Percentiles rank a stretch among this genome's conserved stretches.
Evolutionary conservation across 2,888 invertebrate species (phyloP).

Genomic region (Polietes domitor): DNA sequence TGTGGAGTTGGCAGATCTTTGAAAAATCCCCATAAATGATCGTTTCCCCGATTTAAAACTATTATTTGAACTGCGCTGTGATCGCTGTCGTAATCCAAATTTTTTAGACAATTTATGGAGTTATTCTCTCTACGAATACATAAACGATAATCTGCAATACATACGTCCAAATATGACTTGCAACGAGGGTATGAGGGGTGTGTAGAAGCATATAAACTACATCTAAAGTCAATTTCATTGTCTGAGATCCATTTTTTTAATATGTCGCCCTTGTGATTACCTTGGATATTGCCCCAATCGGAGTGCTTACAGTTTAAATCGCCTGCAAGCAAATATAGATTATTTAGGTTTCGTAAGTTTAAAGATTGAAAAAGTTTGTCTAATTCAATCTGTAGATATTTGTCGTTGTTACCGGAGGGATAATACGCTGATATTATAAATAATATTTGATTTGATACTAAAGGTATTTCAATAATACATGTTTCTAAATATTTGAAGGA

Average conservation of each 20-base stretch:
- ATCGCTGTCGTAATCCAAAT: neutral
- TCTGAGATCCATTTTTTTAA: neutral
- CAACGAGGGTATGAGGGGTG: neutral
- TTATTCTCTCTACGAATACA: neutral
- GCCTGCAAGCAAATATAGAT: too few relatives aligned
- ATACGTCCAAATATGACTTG: neutral
- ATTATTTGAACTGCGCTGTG: too few relatives aligned
- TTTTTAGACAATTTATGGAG: constrained; percentile 11
- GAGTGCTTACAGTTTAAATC: too few relatives aligned
- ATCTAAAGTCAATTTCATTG: neutral
- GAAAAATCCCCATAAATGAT: too few relatives aligned
- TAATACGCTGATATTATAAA: neutral
- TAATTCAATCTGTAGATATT: neutral
- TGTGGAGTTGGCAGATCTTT: too few relatives aligned
- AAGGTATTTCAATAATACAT: neutral
- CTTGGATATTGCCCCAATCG: too few relatives aligned
- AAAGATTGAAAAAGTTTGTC: neutral
- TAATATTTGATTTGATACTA: neutral
- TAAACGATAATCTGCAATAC: neutral
- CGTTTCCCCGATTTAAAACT: too few relatives aligned
- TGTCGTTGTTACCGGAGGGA: neutral
- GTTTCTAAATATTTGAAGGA: constrained; percentile 3
- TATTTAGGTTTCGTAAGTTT: neutral
- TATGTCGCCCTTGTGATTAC: too few relatives aligned
- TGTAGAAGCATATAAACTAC: neutral